Base-by-base conservation (phyloP, 2,888 invertebrate genomes). In the Cylloceria caligata region DNA sequence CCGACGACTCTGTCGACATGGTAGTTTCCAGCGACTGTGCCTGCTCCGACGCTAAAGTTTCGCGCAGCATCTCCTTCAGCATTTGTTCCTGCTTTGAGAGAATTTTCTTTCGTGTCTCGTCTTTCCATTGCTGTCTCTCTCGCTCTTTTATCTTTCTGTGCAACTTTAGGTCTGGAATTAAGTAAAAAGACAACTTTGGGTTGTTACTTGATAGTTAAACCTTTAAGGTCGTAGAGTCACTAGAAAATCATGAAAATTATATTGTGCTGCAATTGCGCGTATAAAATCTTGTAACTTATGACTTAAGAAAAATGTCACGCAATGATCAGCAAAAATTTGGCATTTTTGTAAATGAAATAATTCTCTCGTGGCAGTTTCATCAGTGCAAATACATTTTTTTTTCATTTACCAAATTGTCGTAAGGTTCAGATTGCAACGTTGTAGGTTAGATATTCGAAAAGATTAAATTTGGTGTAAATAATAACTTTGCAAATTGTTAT, bases 101-200 rank as follows among this genome's bases (percentile, higher is more conserved):
- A 71, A 92, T 88, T 80, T 89, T 92, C 19, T 78, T 83, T 78
- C 87, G 89, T 39, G 86, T 91, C 85, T 89, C 87, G 86, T 88
- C 89, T 67, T 89, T 91, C 83, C 92, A 91, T 81, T 92, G 91
- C 82, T 92, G 92, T 42, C 92, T 92, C 86, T 94, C 93, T 11
- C 93, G 89, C 89, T 95, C 94, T 89, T 95, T 96, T 36, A 96
- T 95, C 79, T 92, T 92, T 47, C 89, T 85, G 13, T 92, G 89
- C 34, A 90, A 94, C 89, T 96, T 96, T 68, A 96, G 93, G 93
- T 96, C 96, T 96, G 90, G 65, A 93, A 93, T 52, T 76, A 83
- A 2, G 19, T 1, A 82, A 77, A 65, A 60, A 9, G 27, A 9
- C 11, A 27, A 60, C 39, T 42, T 30, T 52, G 9, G 3, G 47